Conservation (phyloP, 2,888 invertebrate species). For the Polydrusus tereticollis region DNA sequence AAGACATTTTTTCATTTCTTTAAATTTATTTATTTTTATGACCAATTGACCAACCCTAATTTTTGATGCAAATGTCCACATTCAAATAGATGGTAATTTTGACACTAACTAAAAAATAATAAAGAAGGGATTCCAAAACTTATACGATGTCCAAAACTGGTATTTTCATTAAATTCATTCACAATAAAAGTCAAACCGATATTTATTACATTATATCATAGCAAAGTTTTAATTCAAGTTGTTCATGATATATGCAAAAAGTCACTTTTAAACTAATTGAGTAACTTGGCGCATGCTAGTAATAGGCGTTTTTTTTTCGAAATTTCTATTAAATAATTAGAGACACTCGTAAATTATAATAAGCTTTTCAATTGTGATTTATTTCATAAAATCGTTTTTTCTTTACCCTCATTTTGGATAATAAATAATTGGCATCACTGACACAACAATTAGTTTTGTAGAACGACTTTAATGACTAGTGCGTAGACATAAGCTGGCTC, state of each 20-base stretch:
- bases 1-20: too few species aligned
- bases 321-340: neutral
- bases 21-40: too few species aligned
- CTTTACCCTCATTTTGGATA: neutral
- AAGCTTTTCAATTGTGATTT: neutral
- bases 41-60: too few species aligned
- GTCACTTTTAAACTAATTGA: constrained; percentile 1
- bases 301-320: neutral
- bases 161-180: too few species aligned
- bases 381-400: neutral
- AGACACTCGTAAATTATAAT: neutral
- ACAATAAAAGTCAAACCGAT: too few species aligned
- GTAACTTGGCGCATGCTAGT: neutral
- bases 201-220: too few species aligned
- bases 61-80: too few species aligned
- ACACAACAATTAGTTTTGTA: neutral
- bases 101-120: too few species aligned
- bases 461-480: neutral
- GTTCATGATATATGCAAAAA: neutral
- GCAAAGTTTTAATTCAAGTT: too few species aligned
- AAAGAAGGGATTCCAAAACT: too few species aligned
- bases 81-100: too few species aligned
- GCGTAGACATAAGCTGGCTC: neutral
- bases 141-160: too few species aligned
- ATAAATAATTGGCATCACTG: neutral